Evolutionary conservation across 2,113 vertebrate species (phyloP).

Genomic region (Platichthys stellatus): DNA sequence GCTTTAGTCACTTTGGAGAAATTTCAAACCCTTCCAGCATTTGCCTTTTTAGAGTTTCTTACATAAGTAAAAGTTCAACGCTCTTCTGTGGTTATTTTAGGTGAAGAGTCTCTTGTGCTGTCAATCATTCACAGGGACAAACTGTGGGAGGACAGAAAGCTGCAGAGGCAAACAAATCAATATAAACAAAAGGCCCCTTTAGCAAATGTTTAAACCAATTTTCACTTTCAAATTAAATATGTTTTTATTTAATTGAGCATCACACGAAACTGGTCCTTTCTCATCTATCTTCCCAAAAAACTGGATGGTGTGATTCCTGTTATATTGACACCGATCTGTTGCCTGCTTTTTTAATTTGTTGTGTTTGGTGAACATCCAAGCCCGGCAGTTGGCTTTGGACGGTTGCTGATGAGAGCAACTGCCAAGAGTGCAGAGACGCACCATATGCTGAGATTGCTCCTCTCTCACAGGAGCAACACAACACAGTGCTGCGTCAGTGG

Average conservation of each 20-base stretch:
- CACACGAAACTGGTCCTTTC: neutral
- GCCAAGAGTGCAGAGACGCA: constrained; percentile 63
- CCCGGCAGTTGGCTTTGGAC: constrained; percentile 55
- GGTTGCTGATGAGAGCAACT: constrained; percentile 26
- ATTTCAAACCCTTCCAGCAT: neutral
- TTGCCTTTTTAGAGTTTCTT: constrained; percentile 10
- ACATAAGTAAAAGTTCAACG: constrained; percentile 3
- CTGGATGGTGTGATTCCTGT: constrained; percentile 32
- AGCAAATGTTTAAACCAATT: constrained; percentile 9
- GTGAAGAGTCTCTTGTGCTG: constrained; percentile 4
- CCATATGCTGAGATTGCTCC: constrained; percentile 71
- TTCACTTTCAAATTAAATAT: neutral
- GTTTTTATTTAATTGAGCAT: neutral
- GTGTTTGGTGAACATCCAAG: constrained; percentile 64
- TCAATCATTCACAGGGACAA: constrained; percentile 65
- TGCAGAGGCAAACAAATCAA: constrained; percentile 12
- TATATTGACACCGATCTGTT: constrained; percentile 42
- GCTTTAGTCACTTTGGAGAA: neutral
- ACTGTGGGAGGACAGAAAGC: constrained; percentile 30
- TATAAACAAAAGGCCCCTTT: constrained; percentile 29
- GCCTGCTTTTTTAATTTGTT: constrained; percentile 64
- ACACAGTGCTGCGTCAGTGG: constrained; percentile 59
- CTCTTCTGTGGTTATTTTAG: constrained; percentile 34
- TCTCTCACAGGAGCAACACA: constrained; percentile 34
- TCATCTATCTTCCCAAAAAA: neutral